A percentile compares a stretch with the other conserved stretches of the same genome.
Conservation (phyloP, 1,140 invertebrate genomes). For the Oreohelix idahoensis region DNA sequence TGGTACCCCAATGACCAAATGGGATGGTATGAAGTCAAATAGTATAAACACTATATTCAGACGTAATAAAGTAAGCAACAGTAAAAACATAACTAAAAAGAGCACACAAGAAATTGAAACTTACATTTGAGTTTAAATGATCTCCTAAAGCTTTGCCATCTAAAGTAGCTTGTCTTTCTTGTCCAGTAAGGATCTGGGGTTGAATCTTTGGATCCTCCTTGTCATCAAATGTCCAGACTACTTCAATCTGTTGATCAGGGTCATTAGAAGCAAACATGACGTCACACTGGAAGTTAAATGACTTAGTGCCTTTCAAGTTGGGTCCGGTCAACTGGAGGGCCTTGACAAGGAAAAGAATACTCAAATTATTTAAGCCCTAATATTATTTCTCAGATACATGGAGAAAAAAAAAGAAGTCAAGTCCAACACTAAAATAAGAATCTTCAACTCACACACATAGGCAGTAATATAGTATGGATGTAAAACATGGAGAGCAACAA, state of each 20-base stretch:
- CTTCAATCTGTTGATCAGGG: constrained; percentile 22
- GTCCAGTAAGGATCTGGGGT: neutral
- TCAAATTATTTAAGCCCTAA: too few species aligned
- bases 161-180: neutral
- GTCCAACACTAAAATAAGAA: too few species aligned
- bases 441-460: too few species aligned
- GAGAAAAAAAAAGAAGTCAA: too few species aligned
- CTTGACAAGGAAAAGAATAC: too few species aligned
- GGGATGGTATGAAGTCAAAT: too few species aligned
- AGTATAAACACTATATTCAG: too few species aligned
- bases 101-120: neutral
- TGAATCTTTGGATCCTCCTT: neutral
- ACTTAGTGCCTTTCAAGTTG: neutral
- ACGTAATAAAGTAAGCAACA: too few species aligned
- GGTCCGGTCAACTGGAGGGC: constrained; percentile 3
- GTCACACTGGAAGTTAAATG: constrained; percentile 27
- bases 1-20: too few species aligned
- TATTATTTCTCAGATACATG: too few species aligned
- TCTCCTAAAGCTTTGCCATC: neutral
- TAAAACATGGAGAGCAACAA: too few species aligned
- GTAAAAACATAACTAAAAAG: neutral
- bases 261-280: neutral
- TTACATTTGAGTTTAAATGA: neutral
- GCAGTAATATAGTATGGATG: too few species aligned
- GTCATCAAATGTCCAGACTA: constrained; percentile 28